phyloP scores from a whole-genome alignment of 2,113 vertebrate species.

The Grus americana region DNA sequence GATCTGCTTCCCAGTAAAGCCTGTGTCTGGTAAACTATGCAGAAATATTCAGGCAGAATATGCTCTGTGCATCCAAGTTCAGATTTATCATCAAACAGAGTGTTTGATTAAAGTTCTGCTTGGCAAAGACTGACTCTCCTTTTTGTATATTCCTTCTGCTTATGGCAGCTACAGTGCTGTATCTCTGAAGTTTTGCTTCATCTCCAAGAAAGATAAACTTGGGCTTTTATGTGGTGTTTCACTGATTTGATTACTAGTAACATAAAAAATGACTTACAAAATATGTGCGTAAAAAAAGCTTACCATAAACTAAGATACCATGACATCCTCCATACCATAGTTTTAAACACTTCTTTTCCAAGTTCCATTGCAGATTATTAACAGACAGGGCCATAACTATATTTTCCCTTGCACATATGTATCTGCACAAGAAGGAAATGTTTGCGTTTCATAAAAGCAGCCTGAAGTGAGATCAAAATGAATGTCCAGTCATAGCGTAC shows the following conservation, averaged over 20 bases:
- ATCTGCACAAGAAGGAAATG: constrained; percentile 48
- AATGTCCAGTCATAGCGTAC: constrained; percentile 32
- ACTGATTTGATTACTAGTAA: constrained; percentile 56
- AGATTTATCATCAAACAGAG: not conserved
- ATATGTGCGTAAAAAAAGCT: constrained; percentile 44
- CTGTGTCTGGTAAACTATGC: not conserved
- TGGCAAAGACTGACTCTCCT: not conserved
- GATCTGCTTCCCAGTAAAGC: not conserved
- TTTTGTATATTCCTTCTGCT: constrained; percentile 26
- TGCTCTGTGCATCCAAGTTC: not conserved
- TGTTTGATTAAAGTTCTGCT: constrained; percentile 21
- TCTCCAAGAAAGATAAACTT: constrained; percentile 50
- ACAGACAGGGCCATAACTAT: not conserved
- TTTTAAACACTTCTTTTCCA: constrained; percentile 52
- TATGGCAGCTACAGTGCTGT: not conserved
- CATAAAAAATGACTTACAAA: constrained; percentile 56
- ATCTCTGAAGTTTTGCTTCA: constrained; percentile 34
- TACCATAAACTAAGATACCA: constrained; percentile 49
- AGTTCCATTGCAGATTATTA: not conserved
- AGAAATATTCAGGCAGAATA: constrained; percentile 20
- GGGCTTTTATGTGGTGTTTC: constrained; percentile 56
- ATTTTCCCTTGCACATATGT: not conserved
- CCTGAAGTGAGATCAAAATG: constrained; percentile 52
- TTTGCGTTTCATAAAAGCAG: constrained; percentile 56
- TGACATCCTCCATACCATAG: constrained; percentile 47